Percentiles rank a stretch among this genome's conserved stretches.
Evolutionary conservation across 1,140 invertebrate genomes (phyloP).

Genomic region (Aphidius gifuensis): DNA sequence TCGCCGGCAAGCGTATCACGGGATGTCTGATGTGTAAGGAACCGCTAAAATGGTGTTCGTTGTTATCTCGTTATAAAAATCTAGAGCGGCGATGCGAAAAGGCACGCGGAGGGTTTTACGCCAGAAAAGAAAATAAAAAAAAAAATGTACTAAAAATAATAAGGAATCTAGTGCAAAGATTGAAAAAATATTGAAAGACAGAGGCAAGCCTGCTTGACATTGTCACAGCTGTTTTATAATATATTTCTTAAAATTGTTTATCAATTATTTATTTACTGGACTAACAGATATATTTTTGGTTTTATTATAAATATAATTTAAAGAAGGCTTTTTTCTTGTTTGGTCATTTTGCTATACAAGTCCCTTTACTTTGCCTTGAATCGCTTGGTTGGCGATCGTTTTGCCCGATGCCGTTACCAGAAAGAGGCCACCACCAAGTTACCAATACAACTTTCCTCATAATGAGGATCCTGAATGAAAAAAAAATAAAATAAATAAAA

Average conservation of each 20-base stretch:
- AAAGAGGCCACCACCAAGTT: conserved; percentile 46
- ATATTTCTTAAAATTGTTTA: too few relatives aligned
- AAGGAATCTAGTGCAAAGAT: neutral
- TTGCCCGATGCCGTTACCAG: conserved; percentile 46
- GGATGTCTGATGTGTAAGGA: conserved; percentile 58
- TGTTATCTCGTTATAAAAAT: conserved; percentile 51
- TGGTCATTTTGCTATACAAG: neutral
- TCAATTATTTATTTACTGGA: too few relatives aligned
- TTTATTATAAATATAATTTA: neutral
- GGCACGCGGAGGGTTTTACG: conserved; percentile 48
- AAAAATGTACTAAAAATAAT: too few relatives aligned
- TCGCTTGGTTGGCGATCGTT: conserved; percentile 33
- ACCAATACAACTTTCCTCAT: conserved; percentile 48
- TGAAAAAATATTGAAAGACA: too few relatives aligned
- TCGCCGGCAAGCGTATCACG: too few relatives aligned
- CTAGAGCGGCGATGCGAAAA: conserved; percentile 57
- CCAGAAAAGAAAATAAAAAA: too few relatives aligned
- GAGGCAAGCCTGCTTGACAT: neutral
- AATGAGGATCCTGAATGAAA: conserved; percentile 39
- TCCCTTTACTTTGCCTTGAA: conserved; percentile 15
- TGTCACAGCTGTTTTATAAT: neutral
- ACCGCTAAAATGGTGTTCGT: conserved; percentile 58
- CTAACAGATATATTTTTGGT: neutral
- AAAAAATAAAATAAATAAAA: neutral
- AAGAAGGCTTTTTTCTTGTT: neutral